Evolutionary conservation across 2,113 vertebrate genomes (phyloP).

Genomic region (Coptodon rendalli): DNA sequence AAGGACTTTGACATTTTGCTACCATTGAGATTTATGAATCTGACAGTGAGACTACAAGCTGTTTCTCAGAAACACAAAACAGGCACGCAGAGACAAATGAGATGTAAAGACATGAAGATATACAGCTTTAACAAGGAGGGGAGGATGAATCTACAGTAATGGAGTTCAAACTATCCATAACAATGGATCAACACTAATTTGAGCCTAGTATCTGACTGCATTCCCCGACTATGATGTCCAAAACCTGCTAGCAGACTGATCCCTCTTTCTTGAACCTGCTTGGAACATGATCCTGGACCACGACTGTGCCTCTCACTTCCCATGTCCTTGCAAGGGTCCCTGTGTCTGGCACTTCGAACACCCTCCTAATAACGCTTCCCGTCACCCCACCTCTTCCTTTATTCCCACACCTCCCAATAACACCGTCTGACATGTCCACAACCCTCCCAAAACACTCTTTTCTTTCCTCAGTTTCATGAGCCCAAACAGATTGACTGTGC

Average conservation of each 20-base stretch:
- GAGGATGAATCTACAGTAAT: not conserved
- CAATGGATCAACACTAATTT: constrained; percentile 52
- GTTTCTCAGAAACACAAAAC: constrained; percentile 2
- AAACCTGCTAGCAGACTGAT: constrained; percentile 34
- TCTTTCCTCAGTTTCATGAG: not conserved
- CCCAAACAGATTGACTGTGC: not conserved
- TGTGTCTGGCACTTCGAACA: constrained; percentile 1
- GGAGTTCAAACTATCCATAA: not conserved
- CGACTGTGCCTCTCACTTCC: not conserved
- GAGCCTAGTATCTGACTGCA: constrained; percentile 68
- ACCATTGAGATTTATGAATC: constrained; percentile 20
- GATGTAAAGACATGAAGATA: not conserved
- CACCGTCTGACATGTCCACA: constrained; percentile 18
- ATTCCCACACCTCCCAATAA: constrained; percentile 43
- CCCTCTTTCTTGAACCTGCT: constrained; percentile 14
- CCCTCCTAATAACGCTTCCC: not conserved
- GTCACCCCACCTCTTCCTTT: constrained; percentile 32
- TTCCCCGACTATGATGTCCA: constrained; percentile 59
- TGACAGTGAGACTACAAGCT: not conserved
- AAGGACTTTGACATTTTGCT: constrained; percentile 8
- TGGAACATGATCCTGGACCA: constrained; percentile 35
- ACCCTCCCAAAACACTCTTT: constrained; percentile 10
- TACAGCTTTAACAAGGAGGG: not conserved
- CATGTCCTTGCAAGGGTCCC: not conserved
- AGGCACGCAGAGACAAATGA: not conserved